These are phyloP conservation scores for Pediacus dermestoides DNA, from an alignment of 2,888 invertebrate genomes.

Conservation along the genomic window DNA sequence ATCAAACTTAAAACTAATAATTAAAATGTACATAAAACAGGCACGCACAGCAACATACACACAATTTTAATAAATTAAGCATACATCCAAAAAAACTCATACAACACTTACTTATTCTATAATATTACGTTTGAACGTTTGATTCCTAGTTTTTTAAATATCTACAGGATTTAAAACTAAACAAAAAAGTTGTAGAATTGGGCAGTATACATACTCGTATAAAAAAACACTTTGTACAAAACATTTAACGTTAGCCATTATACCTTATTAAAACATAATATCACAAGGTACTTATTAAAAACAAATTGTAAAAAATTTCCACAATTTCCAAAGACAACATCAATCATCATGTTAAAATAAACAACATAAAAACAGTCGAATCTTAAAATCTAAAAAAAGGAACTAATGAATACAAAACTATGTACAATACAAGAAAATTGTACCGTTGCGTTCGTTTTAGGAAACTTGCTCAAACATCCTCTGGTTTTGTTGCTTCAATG, in stretches of 20 bases:
- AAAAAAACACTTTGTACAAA: too few species aligned
- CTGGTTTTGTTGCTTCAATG: constrained; percentile 7
- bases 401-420: constrained; percentile 30
- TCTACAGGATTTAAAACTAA: too few species aligned
- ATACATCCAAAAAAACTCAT: constrained; percentile 22
- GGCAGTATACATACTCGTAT: too few species aligned
- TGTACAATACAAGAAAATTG: constrained; percentile 30
- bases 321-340: too few species aligned
- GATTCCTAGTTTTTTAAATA: too few species aligned
- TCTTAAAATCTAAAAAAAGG: constrained; percentile 25
- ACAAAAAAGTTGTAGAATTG: too few species aligned
- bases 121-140: too few species aligned
- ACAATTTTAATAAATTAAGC: constrained; percentile 31
- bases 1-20: constrained; percentile 1
- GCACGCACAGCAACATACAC: constrained; percentile 23
- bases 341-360: too few species aligned
- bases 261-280: constrained; percentile 11
- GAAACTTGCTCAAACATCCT: constrained; percentile 1
- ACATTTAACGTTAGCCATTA: too few species aligned
- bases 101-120: too few species aligned
- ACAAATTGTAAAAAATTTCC: too few species aligned
- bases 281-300: constrained; percentile 8
- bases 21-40: constrained; percentile 8
- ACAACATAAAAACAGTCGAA: constrained; percentile 26
- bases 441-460: constrained; percentile 25